Evolutionary conservation across 2,113 vertebrate genomes (phyloP).

Genomic region (Falco punctatus): DNA sequence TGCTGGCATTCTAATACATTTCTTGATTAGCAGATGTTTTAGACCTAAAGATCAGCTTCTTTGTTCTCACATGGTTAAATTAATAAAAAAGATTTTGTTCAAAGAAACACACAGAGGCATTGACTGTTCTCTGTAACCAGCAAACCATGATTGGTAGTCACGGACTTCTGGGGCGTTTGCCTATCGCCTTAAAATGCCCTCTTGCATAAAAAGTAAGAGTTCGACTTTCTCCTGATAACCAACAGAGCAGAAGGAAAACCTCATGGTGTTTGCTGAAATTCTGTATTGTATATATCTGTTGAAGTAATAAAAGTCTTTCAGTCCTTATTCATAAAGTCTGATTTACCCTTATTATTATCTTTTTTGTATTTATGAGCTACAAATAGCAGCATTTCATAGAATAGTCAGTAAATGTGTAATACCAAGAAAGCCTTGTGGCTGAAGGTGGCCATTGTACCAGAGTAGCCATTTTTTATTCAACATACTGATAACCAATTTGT

Average conservation of each 20-base stretch:
- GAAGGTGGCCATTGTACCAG: not conserved
- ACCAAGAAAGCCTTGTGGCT: not conserved
- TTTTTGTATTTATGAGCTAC: not conserved
- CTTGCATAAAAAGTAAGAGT: not conserved
- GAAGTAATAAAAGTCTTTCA: not conserved
- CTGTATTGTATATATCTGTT: not conserved
- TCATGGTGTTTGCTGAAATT: not conserved
- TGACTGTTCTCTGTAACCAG: not conserved
- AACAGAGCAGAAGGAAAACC: not conserved
- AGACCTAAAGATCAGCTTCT: not conserved
- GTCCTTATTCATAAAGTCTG: not conserved
- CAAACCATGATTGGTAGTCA: not conserved
- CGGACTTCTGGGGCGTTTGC: not conserved
- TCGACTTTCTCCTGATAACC: not conserved
- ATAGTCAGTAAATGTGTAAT: not conserved
- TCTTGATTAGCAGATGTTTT: not conserved
- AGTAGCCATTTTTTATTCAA: not conserved
- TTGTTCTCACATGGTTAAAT: not conserved
- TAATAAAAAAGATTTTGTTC: not conserved
- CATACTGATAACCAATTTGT: not conserved
- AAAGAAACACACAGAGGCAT: not conserved
- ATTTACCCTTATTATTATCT: not conserved
- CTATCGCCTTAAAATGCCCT: not conserved
- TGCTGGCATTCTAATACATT: not conserved
- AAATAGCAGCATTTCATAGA: not conserved